Base-by-base conservation (phyloP, 2,113 vertebrate species). In the Mustela nigripes region DNA sequence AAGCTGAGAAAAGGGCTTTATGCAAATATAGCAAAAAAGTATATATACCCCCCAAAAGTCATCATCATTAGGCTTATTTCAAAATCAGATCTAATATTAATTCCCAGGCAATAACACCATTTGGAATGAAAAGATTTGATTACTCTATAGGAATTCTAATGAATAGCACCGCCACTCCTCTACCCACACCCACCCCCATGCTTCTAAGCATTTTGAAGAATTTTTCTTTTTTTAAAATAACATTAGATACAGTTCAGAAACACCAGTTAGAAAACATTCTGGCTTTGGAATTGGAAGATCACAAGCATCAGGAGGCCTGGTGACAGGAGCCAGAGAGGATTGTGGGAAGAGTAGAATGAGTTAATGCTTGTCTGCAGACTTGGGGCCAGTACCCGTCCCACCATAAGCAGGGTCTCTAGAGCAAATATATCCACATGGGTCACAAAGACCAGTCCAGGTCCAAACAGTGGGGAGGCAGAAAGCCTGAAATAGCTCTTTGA, bases 81-180 rank as follows among this genome's bases (percentile, higher is more conserved):
- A 83, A 92, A 97, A 85, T 80, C 90, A 98, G 96, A 98, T 84
- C 92, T 91, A 85, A 45, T 0, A 98, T 97, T 94, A 98, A 98
- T 97, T 84, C 53, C 88, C 60, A 89, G 91, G 97, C 96, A 97
- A 56, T 53, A 83, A 96, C 15, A 21, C 56, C 87, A 97, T 91
- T 87, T n/a, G 83, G 88, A 93, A 95, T 97, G 96, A 98, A 85
- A 97, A 97, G 89, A 82, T 96, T 97, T 97, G 0, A 2, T 31
- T 33, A 58, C 94, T 73, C 78, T n/a, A 81, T 62, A 87, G 97
- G 96, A 79, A 92, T 88, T 81, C 76, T 79, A 71, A 88, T 76
- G 83, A 98, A 90, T 56, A 65, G 96, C 48, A 62, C 74, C n/a
- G 33, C 87, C 39, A 28, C 36, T 79, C 76, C 63, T 31, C 80